These are phyloP conservation scores for Nomada ferruginata DNA, from an alignment of 2,888 invertebrate genomes.

Conservation along the genomic window DNA sequence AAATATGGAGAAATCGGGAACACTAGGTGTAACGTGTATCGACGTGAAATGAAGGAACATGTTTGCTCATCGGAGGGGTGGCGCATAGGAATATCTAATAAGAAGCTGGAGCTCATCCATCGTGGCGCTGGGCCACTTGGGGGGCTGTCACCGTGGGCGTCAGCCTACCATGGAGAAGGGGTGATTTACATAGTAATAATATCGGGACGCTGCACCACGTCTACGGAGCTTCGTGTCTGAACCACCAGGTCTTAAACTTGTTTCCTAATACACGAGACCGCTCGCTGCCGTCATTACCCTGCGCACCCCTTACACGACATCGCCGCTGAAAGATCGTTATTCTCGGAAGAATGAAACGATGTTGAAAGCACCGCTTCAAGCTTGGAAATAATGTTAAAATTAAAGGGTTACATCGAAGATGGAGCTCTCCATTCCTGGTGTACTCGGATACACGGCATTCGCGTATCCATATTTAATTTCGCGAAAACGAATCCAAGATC, in stretches of 20 bases:
- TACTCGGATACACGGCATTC: neutral
- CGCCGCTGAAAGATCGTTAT: conserved; percentile 30
- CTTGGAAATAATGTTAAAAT: neutral
- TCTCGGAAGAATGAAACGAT: neutral
- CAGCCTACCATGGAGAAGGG: conserved; percentile 75
- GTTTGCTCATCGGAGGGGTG: conserved; percentile 73
- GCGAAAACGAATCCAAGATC: no score
- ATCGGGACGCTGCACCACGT: conserved; percentile 75
- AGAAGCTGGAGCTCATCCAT: conserved; percentile 82
- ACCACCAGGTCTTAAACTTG: conserved; percentile 58
- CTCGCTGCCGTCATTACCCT: conserved; percentile 37
- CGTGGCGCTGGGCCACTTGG: conserved; percentile 79
- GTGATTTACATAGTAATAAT: conserved; percentile 85
- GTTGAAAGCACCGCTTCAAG: neutral
- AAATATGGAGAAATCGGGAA: neutral
- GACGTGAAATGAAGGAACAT: conserved; percentile 73
- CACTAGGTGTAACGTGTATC: conserved; percentile 70
- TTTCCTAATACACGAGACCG: conserved; percentile 53
- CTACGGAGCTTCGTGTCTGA: conserved; percentile 42
- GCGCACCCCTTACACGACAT: conserved; percentile 15
- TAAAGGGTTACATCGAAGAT: neutral
- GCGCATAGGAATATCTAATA: conserved; percentile 82
- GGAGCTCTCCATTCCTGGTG: neutral
- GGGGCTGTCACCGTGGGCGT: conserved; percentile 83
- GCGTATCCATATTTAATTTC: neutral